Percentiles rank a stretch among this genome's conserved stretches.
These are phyloP conservation scores for Bellardia pandia DNA, from an alignment of 2,888 invertebrate species.

Conservation along the genomic window DNA sequence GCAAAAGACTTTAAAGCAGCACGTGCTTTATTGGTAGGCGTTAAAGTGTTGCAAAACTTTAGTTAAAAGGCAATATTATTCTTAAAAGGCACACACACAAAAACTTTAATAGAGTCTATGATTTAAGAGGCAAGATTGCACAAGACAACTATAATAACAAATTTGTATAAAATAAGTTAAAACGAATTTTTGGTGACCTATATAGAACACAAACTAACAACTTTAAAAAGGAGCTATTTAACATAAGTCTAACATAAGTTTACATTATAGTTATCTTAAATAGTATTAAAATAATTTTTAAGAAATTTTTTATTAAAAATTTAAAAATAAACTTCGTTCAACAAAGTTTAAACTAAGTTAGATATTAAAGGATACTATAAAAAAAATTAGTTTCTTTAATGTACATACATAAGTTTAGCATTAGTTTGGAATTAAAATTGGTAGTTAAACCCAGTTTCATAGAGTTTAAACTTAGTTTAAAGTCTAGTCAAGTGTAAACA, in stretches of 20 bases:
- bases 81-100: neutral
- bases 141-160: neutral
- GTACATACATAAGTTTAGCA: too few species aligned
- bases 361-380: too few species aligned
- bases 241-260: neutral
- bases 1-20: slow-evolving; percentile 58
- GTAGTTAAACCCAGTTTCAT: too few species aligned
- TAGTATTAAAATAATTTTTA: too few species aligned
- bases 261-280: too few species aligned
- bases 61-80: slow-evolving; percentile 54
- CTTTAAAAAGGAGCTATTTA: neutral
- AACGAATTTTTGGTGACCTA: neutral
- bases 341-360: too few species aligned
- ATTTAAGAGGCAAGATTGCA: slow-evolving; percentile 46
- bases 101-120: neutral
- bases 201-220: neutral
- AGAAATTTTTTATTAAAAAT: too few species aligned
- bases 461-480: too few species aligned
- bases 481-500: too few species aligned
- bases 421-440: too few species aligned
- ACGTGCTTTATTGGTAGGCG: slow-evolving; percentile 71
- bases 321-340: too few species aligned
- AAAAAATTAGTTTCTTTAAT: too few species aligned
- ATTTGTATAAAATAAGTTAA: neutral
- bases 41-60: slow-evolving; percentile 68